phyloP scores from a whole-genome alignment of 1,140 invertebrate species.

The Formica exsecta region DNA sequence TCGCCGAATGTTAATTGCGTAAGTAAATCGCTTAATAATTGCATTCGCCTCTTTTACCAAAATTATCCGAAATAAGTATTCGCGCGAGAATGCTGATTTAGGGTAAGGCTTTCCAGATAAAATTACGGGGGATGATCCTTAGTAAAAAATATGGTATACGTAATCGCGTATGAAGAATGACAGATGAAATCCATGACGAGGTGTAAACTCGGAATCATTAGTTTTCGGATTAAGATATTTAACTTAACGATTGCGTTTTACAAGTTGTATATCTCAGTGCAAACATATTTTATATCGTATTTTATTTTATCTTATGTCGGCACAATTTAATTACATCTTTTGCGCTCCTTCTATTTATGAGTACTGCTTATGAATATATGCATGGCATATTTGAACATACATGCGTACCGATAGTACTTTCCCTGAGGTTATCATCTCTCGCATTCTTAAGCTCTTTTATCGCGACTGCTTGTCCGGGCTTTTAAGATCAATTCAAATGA shows the following conservation, averaged over 20 bases:
- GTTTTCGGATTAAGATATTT: constrained; percentile 18
- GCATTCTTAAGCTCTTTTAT: neutral
- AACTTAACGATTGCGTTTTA: neutral
- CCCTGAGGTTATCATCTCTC: neutral
- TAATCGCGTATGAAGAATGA: neutral
- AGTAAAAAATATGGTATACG: neutral
- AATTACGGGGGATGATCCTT: neutral
- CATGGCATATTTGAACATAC: neutral
- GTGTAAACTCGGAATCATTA: neutral
- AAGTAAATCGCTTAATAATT: constrained; percentile 24
- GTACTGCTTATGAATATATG: neutral
- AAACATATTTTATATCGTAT: neutral
- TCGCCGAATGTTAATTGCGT: neutral
- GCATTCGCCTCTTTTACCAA: constrained; percentile 6
- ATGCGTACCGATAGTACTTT: neutral
- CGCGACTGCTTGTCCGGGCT: neutral
- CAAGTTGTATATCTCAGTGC: neutral
- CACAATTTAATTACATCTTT: neutral
- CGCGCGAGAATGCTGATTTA: neutral
- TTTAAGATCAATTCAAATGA: neutral
- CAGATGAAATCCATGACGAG: neutral
- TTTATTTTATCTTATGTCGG: neutral
- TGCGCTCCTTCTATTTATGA: neutral
- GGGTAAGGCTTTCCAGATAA: neutral
- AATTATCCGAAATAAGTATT: constrained; percentile 2